Evolutionary conservation across 1,140 invertebrate genomes (phyloP).

Genomic region (Drosophila kohkoa): DNA sequence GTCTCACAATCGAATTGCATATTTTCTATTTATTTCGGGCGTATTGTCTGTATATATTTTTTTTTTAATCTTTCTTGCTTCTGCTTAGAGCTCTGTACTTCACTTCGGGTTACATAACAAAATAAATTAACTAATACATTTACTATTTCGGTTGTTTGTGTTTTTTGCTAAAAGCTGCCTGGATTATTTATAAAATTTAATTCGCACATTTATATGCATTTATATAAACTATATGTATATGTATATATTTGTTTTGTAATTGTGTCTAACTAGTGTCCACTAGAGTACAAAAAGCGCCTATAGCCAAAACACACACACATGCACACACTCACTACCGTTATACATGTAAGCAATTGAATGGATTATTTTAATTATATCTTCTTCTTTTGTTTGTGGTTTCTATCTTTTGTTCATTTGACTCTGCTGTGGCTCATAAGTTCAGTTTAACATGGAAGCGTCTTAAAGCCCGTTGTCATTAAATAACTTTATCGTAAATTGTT

Average conservation of each 20-base stretch:
- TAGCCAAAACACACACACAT: slow-evolving; percentile 50
- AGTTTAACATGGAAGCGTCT: slow-evolving; percentile 54
- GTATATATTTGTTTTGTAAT: slow-evolving; percentile 50
- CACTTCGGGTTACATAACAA: slow-evolving; percentile 3
- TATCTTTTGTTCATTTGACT: slow-evolving; percentile 4
- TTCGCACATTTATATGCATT: slow-evolving; percentile 43
- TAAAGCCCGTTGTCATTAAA: slow-evolving; percentile 27
- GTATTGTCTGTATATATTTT: slow-evolving; percentile 79
- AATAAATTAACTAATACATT: slow-evolving; percentile 28
- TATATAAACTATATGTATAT: slow-evolving; percentile 41
- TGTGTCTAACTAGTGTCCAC: slow-evolving; percentile 69
- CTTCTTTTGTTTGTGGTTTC: not conserved
- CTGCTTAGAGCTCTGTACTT: slow-evolving; percentile 24
- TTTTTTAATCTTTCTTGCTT: slow-evolving; percentile 25
- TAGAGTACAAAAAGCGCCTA: slow-evolving; percentile 75
- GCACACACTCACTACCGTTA: slow-evolving; percentile 21
- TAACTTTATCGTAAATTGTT: slow-evolving; percentile 19
- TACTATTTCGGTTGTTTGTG: slow-evolving; percentile 22
- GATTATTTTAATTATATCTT: slow-evolving; percentile 26
- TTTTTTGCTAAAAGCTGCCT: slow-evolving; percentile 57
- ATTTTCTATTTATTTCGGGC: slow-evolving; percentile 57
- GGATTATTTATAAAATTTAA: slow-evolving; percentile 50
- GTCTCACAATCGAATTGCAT: slow-evolving; percentile 78
- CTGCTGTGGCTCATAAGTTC: slow-evolving; percentile 15
- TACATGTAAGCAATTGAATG: slow-evolving; percentile 31